Percentiles rank a stretch among this genome's conserved stretches.
These are phyloP conservation scores for Emys orbicularis DNA, from an alignment of 2,797 vertebrate species.

Conservation along the genomic window DNA sequence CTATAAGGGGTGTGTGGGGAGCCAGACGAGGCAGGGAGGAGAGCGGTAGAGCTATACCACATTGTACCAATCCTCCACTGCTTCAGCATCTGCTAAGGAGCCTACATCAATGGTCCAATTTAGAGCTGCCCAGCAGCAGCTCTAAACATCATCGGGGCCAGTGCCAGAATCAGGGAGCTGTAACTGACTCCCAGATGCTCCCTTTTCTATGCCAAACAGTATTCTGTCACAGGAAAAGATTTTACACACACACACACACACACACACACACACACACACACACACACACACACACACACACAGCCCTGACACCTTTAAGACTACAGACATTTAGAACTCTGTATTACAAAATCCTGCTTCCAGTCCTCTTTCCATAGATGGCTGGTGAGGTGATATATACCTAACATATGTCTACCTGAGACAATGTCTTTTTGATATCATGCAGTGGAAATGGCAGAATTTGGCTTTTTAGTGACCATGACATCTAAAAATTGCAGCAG, in stretches of 20 bases:
- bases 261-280: not conserved
- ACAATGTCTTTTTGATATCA: constrained; percentile 33
- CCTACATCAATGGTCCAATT: not conserved
- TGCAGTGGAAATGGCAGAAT: constrained; percentile 51
- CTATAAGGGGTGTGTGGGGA: not conserved
- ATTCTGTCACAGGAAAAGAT: not conserved
- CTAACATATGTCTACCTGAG: constrained; percentile 32
- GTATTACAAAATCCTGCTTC: not conserved
- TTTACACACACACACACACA: not conserved
- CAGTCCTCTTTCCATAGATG: not conserved
- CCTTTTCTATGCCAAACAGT: not conserved
- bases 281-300: too few species aligned
- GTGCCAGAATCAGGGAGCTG: not conserved
- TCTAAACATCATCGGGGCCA: not conserved
- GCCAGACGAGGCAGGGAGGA: not conserved
- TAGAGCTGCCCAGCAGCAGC: not conserved
- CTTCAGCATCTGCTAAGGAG: not conserved
- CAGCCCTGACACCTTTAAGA: not conserved
- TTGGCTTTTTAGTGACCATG: constrained; percentile 59
- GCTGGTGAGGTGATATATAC: not conserved
- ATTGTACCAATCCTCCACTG: not conserved
- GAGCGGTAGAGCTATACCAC: not conserved
- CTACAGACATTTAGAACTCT: not conserved
- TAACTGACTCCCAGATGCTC: not conserved
- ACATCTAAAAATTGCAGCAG: constrained; percentile 65